Conservation (phyloP, 2,797 vertebrate genomes). For the Muraenolepis orangiensis region DNA sequence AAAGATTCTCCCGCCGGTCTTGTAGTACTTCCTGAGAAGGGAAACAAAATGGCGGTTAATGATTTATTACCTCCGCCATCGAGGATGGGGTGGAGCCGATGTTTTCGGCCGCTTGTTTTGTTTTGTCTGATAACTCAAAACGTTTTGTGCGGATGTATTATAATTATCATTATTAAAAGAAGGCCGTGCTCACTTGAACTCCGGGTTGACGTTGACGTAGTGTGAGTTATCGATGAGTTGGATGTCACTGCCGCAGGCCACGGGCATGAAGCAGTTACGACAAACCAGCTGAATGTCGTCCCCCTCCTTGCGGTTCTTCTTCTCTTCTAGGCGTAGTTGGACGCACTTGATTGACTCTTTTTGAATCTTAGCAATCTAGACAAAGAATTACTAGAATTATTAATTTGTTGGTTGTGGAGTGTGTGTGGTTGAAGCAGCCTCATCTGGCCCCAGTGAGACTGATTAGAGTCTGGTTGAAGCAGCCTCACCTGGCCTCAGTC, state of each 20-base stretch:
- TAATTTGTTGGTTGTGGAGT: too few relatives aligned
- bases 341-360: background rate
- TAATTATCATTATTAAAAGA: background rate
- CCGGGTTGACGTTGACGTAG: slow-evolving; percentile 80
- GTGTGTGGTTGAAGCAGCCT: too few relatives aligned
- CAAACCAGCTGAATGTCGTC: background rate
- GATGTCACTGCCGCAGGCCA: slow-evolving; percentile 79
- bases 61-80: too few relatives aligned
- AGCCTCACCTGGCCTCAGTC: too few relatives aligned
- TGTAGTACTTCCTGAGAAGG: slow-evolving; percentile 75
- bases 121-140: too few relatives aligned
- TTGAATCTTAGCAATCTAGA: background rate
- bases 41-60: slow-evolving; percentile 17
- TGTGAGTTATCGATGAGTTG: slow-evolving; percentile 78
- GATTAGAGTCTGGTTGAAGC: too few relatives aligned
- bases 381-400: too few relatives aligned
- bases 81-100: too few relatives aligned
- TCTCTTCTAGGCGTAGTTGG: background rate
- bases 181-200: slow-evolving; percentile 78
- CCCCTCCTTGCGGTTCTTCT: background rate
- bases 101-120: too few relatives aligned
- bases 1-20: slow-evolving; percentile 30
- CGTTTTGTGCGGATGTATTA: too few relatives aligned
- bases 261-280: slow-evolving; percentile 67
- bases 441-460: too few relatives aligned